These are phyloP conservation scores for Sebastes nivosus DNA, from an alignment of 2,797 vertebrate species.

Conservation along the genomic window DNA sequence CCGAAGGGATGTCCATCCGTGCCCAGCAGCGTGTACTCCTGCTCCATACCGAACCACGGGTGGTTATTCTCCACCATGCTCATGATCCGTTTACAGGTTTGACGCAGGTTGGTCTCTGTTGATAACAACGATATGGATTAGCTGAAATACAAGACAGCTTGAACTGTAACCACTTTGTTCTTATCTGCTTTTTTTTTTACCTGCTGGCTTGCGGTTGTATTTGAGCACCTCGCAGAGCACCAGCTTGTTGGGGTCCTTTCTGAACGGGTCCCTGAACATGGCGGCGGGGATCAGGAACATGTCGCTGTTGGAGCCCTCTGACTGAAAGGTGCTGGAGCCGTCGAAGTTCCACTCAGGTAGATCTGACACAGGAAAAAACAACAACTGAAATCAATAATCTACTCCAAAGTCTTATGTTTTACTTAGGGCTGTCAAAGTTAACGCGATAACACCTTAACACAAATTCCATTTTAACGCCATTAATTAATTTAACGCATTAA, in stretches of 20 bases:
- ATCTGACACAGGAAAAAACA: constrained; percentile 73
- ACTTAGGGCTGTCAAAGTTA: too few relatives aligned
- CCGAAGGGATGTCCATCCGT: constrained; percentile 93
- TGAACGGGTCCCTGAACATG: constrained; percentile 96
- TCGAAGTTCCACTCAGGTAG: constrained; percentile 97
- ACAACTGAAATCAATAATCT: background rate
- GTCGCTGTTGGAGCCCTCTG: constrained; percentile 96
- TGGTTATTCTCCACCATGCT: constrained; percentile 87
- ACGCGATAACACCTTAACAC: too few relatives aligned
- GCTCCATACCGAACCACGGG: constrained; percentile 98
- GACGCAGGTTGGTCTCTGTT: constrained; percentile 90
- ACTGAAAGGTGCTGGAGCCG: constrained; percentile 93
- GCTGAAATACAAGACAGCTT: background rate
- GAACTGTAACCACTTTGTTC: fast-evolving
- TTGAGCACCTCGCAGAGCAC: constrained; percentile 95
- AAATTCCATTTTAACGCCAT: too few relatives aligned
- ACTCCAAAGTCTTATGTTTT: background rate
- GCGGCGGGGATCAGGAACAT: constrained; percentile 93
- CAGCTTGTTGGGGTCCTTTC: constrained; percentile 95
- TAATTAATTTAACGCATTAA: too few relatives aligned
- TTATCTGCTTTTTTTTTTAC: constrained; percentile 60
- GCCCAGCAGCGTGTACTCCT: constrained; percentile 93
- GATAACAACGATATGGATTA: background rate
- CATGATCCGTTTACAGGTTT: constrained; percentile 89
- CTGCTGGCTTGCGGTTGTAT: constrained; percentile 91